Conservation (phyloP, 2,888 invertebrate species). For the Phengaris alcon region DNA sequence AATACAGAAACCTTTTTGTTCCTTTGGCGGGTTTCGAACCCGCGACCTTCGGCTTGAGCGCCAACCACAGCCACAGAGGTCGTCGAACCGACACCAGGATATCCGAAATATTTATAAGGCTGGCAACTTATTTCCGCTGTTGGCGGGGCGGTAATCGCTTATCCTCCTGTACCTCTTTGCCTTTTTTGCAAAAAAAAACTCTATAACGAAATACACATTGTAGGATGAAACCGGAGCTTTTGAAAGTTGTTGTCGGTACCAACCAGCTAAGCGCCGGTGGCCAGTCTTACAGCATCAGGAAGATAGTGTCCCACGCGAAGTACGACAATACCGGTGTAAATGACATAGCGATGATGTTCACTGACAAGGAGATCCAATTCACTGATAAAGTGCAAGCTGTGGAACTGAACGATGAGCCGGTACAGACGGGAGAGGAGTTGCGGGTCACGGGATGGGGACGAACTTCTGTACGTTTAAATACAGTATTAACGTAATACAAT, state of each 20-base stretch:
- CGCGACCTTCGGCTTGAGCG: no score
- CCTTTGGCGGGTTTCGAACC: no score
- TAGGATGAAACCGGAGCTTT: constrained; percentile 46
- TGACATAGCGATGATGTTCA: constrained; percentile 84
- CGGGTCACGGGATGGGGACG: constrained; percentile 82
- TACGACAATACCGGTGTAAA: constrained; percentile 72
- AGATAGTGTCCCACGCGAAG: constrained; percentile 63
- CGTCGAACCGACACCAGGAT: no score
- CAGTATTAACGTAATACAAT: no score
- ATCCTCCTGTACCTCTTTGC: no score
- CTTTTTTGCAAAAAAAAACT: no score
- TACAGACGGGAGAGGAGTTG: constrained; percentile 71
- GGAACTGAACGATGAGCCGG: constrained; percentile 75
- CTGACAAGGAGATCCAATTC: constrained; percentile 73
- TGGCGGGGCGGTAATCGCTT: no score
- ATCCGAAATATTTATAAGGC: no score
- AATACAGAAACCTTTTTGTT: no score
- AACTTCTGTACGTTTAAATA: constrained; percentile 57
- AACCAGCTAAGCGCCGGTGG: constrained; percentile 70
- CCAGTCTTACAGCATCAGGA: constrained; percentile 60
- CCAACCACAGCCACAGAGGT: no score
- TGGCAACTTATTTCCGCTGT: no score
- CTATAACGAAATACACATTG: no score
- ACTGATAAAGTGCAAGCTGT: constrained; percentile 76
- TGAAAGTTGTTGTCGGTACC: constrained; percentile 75